Evolutionary conservation across 2,797 vertebrate genomes (phyloP), one percentile per base, ranked within the genome.

Genomic region (Pteropus rufus): DNA sequence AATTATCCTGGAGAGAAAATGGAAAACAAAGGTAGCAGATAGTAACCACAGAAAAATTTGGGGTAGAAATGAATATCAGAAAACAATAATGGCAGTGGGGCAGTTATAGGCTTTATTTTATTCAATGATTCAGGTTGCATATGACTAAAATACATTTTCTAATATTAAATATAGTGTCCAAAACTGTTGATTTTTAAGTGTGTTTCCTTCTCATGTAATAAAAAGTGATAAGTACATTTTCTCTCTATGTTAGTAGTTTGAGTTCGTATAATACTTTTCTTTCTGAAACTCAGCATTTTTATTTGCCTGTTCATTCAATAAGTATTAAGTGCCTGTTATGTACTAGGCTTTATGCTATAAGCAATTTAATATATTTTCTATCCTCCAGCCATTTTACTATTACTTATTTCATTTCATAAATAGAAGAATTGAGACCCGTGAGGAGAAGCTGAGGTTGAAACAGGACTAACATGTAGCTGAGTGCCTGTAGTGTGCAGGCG

Each of bases 401-500:
- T 77, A 41, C 44, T 64, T 5, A 1, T 86, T 36, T 70, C 7
- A 11, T 93, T 90, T 70, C n/a, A 31, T 39, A 85, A 69, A 29
- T 54, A 80, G 75, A 41, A 64, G 36, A 79, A 65, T 64, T 82
- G 54, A 80, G 29, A 76, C 23, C 62, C 75, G 1, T 10, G 21
- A 65, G 26, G 19, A 70, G 52, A 60, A 81, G 18, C 34, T 52
- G 14, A 46, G 29, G 18, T 41, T 64, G 39, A 65, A 49, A 52
- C 12, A 73, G 81, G 67, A 12, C 41, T 44, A 3, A 39, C 1
- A 0, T 8, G 9, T 41, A 62, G 18, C 60, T 80, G 41, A 41
- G 29, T 44, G 29, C 19, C 5, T 1, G 7, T 8, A n/a, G 15
- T 7, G 15, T 7, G 0, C 0, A 0, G 14, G 31, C 1, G 0